These are phyloP conservation scores for Drosophila helvetica DNA, from an alignment of 2,888 invertebrate species.

Conservation along the genomic window DNA sequence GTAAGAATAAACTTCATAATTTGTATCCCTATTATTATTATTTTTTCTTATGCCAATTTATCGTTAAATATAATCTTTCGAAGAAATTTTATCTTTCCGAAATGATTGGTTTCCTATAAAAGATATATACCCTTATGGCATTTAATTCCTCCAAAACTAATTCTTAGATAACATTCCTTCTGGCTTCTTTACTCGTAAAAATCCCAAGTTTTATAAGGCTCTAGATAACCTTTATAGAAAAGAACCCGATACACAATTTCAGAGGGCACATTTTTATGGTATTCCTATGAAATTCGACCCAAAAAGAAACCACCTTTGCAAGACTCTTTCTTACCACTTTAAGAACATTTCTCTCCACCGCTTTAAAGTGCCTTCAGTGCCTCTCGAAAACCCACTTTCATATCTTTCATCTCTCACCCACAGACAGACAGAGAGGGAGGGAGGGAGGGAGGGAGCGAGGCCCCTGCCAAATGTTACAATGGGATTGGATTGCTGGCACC, in stretches of 20 bases:
- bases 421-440: background rate
- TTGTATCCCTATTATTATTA: too few relatives aligned
- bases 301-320: background rate
- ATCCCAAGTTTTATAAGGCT: background rate
- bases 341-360: background rate
- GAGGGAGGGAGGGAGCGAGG: background rate
- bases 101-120: too few relatives aligned
- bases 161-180: background rate
- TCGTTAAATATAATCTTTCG: too few relatives aligned
- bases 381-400: background rate
- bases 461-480: background rate
- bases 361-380: background rate
- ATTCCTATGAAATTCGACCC: background rate
- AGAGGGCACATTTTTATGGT: background rate
- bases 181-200: background rate
- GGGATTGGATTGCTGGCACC: constrained; percentile 4
- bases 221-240: background rate
- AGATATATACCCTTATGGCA: too few relatives aligned
- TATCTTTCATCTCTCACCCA: constrained; percentile 7
- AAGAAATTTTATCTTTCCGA: too few relatives aligned
- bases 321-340: background rate
- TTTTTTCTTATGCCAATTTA: too few relatives aligned
- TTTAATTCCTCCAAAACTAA: too few relatives aligned
- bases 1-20: too few relatives aligned
- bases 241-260: background rate